A percentile compares a stretch with the other conserved stretches of the same genome.
These are phyloP conservation scores for Gymnorhina tibicen DNA, from an alignment of 2,113 vertebrate genomes.

Conservation along the genomic window DNA sequence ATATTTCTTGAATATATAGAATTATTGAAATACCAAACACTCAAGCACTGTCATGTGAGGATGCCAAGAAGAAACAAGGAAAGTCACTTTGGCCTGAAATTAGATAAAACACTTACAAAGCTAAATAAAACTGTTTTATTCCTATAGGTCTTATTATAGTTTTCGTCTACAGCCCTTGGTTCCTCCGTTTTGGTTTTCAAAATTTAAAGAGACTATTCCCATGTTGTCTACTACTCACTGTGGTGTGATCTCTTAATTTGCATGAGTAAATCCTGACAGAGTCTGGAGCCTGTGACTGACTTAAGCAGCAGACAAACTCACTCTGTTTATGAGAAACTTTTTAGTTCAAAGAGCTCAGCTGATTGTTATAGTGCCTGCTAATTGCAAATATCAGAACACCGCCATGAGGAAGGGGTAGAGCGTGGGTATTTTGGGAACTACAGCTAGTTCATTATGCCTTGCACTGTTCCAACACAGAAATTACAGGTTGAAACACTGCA, in stretches of 20 bases:
- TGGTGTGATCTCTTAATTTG: neutral
- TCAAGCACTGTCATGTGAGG: neutral
- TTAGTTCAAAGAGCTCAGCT: neutral
- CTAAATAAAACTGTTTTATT: neutral
- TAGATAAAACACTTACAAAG: neutral
- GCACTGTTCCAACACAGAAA: neutral
- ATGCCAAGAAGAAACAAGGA: neutral
- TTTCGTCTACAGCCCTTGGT: neutral
- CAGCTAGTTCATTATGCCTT: neutral
- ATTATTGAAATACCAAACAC: neutral
- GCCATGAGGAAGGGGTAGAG: neutral
- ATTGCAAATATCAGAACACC: neutral
- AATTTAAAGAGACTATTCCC: neutral
- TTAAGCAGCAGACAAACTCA: neutral
- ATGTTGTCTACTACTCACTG: neutral
- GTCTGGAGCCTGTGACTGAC: neutral
- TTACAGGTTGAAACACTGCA: neutral
- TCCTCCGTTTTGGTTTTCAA: neutral
- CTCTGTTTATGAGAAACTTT: neutral
- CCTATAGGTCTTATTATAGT: neutral
- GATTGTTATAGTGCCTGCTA: neutral
- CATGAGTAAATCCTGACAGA: neutral
- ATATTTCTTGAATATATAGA: neutral
- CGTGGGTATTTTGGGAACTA: neutral
- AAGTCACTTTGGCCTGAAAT: neutral